Conservation (phyloP, 2,797 vertebrate species). For the Phoxinus dragarum region DNA sequence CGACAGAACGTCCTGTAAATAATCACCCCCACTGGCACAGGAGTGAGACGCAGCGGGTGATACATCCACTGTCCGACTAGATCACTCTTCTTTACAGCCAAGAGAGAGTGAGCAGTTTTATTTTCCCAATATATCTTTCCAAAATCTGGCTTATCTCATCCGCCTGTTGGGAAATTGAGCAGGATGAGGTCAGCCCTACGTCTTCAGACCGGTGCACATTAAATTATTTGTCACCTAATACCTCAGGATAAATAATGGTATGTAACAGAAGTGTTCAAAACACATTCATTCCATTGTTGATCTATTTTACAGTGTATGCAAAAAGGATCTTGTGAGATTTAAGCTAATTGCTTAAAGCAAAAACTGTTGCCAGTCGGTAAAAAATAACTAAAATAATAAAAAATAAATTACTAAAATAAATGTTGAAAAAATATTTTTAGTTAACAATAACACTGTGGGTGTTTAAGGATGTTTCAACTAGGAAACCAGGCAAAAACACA, state of each 20-base stretch:
- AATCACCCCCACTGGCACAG: slow-evolving; percentile 73
- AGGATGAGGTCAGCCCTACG: slow-evolving; percentile 50
- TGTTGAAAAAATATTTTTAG: neutral
- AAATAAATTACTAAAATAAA: neutral
- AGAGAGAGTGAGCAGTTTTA: slow-evolving; percentile 62
- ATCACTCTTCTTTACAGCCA: slow-evolving; percentile 75
- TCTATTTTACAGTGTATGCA: neutral
- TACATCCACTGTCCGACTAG: slow-evolving; percentile 68
- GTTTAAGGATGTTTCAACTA: neutral
- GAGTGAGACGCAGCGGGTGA: slow-evolving; percentile 67
- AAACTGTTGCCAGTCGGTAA: neutral
- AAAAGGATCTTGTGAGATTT: neutral
- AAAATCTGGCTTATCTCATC: slow-evolving; percentile 59
- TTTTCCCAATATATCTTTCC: slow-evolving; percentile 58
- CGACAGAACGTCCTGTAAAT: slow-evolving; percentile 79
- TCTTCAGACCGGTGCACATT: slow-evolving; percentile 26
- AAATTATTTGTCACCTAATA: slow-evolving; percentile 50
- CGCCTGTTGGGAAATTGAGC: slow-evolving; percentile 50
- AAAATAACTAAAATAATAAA: neutral
- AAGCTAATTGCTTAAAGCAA: neutral
- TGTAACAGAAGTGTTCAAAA: slow-evolving; percentile 10
- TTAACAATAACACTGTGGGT: neutral
- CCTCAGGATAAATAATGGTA: slow-evolving; percentile 32
- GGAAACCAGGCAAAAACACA: neutral
- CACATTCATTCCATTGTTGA: neutral